Conservation (phyloP, 2,113 vertebrate species). For the Orthochromis indermauri region DNA sequence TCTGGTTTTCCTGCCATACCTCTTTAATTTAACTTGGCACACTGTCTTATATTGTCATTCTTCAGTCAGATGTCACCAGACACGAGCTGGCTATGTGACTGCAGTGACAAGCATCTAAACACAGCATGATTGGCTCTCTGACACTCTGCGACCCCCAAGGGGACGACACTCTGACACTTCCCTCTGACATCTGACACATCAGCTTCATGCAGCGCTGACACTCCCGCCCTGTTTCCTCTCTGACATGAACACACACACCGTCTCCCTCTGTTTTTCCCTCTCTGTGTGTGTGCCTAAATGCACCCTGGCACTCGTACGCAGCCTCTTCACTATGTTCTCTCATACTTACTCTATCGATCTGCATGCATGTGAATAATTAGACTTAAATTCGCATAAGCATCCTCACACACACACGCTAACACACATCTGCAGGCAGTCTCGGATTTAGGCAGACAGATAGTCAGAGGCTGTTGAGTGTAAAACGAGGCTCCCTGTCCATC, state of each 20-base stretch:
- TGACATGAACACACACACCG: neutral
- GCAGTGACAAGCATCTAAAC: constrained; percentile 32
- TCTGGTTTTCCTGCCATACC: neutral
- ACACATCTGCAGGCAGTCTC: neutral
- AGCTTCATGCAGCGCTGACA: constrained; percentile 33
- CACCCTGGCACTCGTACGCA: neutral
- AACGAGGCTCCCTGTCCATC: constrained; percentile 33
- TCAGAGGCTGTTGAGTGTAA: neutral
- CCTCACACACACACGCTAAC: neutral
- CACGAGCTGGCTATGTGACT: neutral
- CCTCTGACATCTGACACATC: constrained; percentile 53
- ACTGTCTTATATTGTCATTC: no score
- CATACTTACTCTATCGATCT: neutral
- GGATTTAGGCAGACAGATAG: neutral
- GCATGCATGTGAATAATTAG: neutral
- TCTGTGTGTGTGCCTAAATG: neutral
- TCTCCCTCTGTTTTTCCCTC: neutral
- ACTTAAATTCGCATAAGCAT: neutral
- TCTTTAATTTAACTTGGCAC: neutral
- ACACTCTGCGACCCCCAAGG: neutral
- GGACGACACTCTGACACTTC: constrained; percentile 35
- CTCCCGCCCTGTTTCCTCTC: constrained; percentile 7
- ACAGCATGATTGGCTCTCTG: constrained; percentile 26
- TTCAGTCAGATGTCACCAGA: constrained; percentile 6
- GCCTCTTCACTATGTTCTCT: neutral